Evolutionary conservation across 2,888 invertebrate genomes (phyloP).

Genomic region (Drosophila formosana): DNA sequence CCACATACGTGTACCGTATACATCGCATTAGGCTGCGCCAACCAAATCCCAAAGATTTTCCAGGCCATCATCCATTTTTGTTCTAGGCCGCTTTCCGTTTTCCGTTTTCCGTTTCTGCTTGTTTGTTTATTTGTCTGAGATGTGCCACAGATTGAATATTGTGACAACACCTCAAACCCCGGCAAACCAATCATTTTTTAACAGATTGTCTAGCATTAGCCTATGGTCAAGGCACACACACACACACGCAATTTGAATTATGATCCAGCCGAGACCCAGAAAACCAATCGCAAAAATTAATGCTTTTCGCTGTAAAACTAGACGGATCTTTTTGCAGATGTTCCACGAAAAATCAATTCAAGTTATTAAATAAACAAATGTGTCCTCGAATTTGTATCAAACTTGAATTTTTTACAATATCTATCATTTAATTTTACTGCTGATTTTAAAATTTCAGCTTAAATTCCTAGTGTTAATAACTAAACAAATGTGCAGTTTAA

Average conservation of each 20-base stretch:
- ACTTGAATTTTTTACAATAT: no score
- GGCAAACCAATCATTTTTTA: constrained; percentile 14
- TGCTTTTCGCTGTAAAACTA: background rate
- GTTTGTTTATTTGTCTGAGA: constrained; percentile 48
- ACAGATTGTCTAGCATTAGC: constrained; percentile 32
- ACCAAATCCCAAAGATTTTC: constrained; percentile 50
- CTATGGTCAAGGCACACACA: constrained; percentile 12
- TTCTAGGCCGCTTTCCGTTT: constrained; percentile 13
- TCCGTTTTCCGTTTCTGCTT: constrained; percentile 20
- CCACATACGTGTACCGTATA: constrained; percentile 4
- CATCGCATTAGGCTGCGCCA: constrained; percentile 13
- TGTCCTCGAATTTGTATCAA: no score
- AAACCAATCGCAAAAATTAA: background rate
- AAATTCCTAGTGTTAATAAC: background rate
- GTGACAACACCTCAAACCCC: constrained; percentile 43
- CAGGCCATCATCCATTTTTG: constrained; percentile 19
- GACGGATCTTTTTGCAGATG: background rate
- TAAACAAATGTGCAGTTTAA: no score
- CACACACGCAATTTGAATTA: background rate
- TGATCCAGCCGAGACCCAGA: background rate
- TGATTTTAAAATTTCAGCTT: background rate
- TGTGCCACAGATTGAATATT: constrained; percentile 56
- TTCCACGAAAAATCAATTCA: background rate
- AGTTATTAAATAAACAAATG: no score
- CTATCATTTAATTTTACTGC: no score